Conservation (phyloP, 2,797 vertebrate genomes). For the Pseudomugil tenellus region DNA sequence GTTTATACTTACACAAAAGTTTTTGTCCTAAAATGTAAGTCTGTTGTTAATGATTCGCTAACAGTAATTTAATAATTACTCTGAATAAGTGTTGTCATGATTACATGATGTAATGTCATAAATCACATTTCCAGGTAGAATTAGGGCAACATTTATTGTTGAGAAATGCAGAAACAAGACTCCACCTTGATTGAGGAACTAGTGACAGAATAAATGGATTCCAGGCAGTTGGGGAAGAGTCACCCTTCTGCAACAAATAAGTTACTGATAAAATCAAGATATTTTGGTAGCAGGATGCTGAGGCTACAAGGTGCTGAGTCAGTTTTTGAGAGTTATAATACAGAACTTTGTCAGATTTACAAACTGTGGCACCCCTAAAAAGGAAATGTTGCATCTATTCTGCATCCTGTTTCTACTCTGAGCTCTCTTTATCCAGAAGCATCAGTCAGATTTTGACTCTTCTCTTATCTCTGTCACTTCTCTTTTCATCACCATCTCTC, state of each 20-base stretch:
- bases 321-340: background rate
- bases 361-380: no score
- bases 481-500: no score
- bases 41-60: no score
- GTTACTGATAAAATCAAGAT: background rate
- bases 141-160: conserved; percentile 1
- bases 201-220: background rate
- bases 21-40: background rate
- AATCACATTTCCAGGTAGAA: conserved; percentile 10
- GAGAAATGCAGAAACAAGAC: background rate
- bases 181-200: background rate
- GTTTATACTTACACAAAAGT: background rate
- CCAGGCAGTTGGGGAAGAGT: background rate
- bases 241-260: background rate
- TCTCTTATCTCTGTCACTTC: no score
- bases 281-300: background rate
- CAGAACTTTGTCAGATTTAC: no score
- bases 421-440: no score
- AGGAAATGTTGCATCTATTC: no score
- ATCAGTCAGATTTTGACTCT: no score
- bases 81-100: conserved; percentile 28
- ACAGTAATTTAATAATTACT: no score
- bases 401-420: no score
- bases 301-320: background rate
- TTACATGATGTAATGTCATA: background rate